Conservation (phyloP, 1,140 invertebrate genomes). For the Brachionus asplanchnoidis region DNA sequence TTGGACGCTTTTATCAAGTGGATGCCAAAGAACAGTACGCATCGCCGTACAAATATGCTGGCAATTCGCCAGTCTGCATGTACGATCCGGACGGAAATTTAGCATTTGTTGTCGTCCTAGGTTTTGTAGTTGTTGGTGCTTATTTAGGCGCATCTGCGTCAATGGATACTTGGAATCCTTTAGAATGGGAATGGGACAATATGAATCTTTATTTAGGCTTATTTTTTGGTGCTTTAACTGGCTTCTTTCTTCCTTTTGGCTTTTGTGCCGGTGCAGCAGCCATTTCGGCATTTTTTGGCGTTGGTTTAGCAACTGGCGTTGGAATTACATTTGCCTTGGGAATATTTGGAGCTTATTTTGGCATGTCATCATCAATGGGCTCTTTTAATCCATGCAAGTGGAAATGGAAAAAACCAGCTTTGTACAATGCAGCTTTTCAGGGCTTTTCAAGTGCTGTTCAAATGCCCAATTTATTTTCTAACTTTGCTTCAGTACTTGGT, state of each 20-base stretch:
- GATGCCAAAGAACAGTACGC: conserved; percentile 20
- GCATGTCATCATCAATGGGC: neutral
- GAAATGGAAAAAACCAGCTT: neutral
- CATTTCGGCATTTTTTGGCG: neutral
- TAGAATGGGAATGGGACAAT: conserved; percentile 22
- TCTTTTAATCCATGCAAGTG: neutral
- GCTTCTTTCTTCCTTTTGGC: neutral
- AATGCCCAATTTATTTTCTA: neutral
- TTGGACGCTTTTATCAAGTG: neutral
- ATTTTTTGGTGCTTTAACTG: neutral
- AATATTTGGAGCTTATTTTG: neutral
- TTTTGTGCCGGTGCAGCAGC: neutral
- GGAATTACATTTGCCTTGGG: neutral
- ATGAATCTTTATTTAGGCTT: neutral
- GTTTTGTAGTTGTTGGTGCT: neutral
- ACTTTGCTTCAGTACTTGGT: neutral
- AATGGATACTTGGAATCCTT: neutral
- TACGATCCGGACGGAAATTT: conserved; percentile 10
- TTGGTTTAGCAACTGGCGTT: neutral
- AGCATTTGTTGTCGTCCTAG: neutral
- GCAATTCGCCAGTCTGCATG: neutral
- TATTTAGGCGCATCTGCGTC: neutral
- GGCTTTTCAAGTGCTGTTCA: neutral
- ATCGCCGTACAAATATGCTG: conserved; percentile 19
- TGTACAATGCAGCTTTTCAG: neutral